These are phyloP conservation scores for Python bivittatus DNA, from an alignment of 2,113 vertebrate species.

Conservation along the genomic window DNA sequence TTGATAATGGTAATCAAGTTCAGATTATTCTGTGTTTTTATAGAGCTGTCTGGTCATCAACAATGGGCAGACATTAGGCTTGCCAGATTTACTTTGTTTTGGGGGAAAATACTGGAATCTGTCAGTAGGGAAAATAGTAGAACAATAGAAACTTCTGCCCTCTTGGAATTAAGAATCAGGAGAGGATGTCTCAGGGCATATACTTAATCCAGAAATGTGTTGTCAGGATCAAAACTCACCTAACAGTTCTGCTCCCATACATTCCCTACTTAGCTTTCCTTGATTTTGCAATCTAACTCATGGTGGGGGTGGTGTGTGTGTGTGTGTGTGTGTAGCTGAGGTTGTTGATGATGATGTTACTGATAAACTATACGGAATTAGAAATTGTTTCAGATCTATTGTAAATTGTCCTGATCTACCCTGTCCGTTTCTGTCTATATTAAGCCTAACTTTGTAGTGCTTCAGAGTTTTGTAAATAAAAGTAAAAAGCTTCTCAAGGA, in stretches of 20 bases:
- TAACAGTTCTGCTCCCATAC: background rate
- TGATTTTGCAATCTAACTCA: background rate
- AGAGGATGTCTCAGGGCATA: background rate
- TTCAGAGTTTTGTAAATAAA: background rate
- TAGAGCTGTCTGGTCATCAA: background rate
- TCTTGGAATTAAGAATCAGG: background rate
- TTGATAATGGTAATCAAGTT: background rate
- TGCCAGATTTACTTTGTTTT: background rate
- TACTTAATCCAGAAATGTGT: background rate
- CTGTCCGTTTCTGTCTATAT: background rate
- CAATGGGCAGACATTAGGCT: background rate
- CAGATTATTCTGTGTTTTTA: background rate
- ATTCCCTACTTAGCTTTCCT: background rate
- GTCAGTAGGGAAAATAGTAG: background rate
- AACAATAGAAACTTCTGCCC: background rate
- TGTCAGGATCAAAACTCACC: background rate
- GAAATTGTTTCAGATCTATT: background rate
- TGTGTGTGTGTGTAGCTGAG: background rate
- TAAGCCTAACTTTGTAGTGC: background rate
- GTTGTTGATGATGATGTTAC: background rate
- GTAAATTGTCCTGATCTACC: background rate
- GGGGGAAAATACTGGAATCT: background rate
- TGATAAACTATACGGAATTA: background rate
- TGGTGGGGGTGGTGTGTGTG: background rate
- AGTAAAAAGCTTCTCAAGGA: background rate